Conservation (phyloP, 1,140 invertebrate genomes). For the Bathynomus jamesi region DNA sequence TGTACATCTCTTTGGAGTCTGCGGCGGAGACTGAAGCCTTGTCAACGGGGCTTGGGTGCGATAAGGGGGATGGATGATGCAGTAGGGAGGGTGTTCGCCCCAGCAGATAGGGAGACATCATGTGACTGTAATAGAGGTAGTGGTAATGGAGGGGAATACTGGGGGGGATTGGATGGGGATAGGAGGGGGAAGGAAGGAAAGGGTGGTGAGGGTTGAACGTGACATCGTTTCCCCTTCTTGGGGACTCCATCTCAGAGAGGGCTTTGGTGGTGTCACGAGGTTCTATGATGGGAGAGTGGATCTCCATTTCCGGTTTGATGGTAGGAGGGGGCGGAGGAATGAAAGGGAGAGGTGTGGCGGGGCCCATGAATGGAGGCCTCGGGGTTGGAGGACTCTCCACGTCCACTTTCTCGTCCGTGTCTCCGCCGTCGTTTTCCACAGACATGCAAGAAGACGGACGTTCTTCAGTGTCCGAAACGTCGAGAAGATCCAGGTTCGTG, state of each 20-base stretch:
- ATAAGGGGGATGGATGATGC: background rate
- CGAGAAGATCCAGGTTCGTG: conserved; percentile 25
- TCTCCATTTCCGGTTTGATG: conserved; percentile 11
- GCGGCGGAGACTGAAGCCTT: background rate
- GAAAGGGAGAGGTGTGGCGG: conserved; percentile 24
- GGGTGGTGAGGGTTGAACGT: conserved; percentile 18
- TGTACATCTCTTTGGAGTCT: background rate
- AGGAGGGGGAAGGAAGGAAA: conserved; percentile 27
- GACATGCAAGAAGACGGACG: conserved; percentile 34
- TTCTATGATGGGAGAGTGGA: conserved; percentile 8
- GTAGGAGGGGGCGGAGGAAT: conserved; percentile 19
- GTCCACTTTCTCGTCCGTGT: conserved; percentile 33
- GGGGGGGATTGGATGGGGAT: conserved; percentile 24
- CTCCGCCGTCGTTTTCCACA: conserved; percentile 28
- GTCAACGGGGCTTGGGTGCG: background rate
- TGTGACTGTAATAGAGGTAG: conserved; percentile 35
- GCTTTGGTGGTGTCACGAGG: background rate
- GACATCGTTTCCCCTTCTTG: conserved; percentile 17
- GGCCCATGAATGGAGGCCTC: conserved; percentile 28
- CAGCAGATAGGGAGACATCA: background rate
- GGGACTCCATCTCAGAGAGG: conserved; percentile 1
- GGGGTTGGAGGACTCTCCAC: conserved; percentile 35
- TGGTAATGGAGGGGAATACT: conserved; percentile 26
- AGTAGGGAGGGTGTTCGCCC: background rate
- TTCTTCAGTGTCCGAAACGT: conserved; percentile 20